Conservation (phyloP, 1,140 invertebrate genomes). For the Goniozus legneri region DNA sequence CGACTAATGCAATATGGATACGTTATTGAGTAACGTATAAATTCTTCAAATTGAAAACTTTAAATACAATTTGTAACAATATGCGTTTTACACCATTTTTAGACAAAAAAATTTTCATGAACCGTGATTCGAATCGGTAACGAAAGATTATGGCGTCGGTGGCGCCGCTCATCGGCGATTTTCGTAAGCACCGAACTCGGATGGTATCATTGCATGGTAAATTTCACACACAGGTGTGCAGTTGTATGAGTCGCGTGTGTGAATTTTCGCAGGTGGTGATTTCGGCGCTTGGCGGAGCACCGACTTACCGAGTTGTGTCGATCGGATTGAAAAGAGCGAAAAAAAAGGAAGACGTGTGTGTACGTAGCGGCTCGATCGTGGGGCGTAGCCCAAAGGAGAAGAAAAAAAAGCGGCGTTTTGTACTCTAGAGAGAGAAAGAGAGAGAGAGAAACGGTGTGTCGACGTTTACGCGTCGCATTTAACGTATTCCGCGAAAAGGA, state of each 20-base stretch:
- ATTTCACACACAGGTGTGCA: slow-evolving; percentile 1
- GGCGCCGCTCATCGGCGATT: slow-evolving; percentile 7
- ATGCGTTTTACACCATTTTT: too few species aligned
- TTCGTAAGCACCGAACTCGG: slow-evolving; percentile 23
- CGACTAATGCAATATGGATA: too few species aligned
- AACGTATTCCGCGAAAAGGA: neutral
- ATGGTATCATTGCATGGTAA: slow-evolving; percentile 16
- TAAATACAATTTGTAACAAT: too few species aligned
- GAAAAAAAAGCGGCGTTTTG: slow-evolving; percentile 11
- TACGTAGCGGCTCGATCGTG: slow-evolving; percentile 20
- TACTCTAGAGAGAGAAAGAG: neutral
- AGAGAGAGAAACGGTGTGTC: too few species aligned
- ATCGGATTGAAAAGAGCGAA: slow-evolving; percentile 5
- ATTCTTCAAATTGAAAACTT: too few species aligned
- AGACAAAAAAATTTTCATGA: too few species aligned
- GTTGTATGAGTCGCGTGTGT: slow-evolving; percentile 24
- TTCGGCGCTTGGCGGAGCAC: slow-evolving; percentile 11
- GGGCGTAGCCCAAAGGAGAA: slow-evolving; percentile 33
- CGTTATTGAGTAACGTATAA: too few species aligned
- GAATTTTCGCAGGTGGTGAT: slow-evolving; percentile 40
- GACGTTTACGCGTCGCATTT: too few species aligned
- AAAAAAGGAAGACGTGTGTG: slow-evolving; percentile 6
- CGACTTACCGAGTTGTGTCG: slow-evolving; percentile 1
- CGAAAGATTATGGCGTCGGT: neutral
- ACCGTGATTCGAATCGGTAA: too few species aligned